Base-by-base conservation (phyloP, 2,113 vertebrate genomes). In the Vimba vimba region DNA sequence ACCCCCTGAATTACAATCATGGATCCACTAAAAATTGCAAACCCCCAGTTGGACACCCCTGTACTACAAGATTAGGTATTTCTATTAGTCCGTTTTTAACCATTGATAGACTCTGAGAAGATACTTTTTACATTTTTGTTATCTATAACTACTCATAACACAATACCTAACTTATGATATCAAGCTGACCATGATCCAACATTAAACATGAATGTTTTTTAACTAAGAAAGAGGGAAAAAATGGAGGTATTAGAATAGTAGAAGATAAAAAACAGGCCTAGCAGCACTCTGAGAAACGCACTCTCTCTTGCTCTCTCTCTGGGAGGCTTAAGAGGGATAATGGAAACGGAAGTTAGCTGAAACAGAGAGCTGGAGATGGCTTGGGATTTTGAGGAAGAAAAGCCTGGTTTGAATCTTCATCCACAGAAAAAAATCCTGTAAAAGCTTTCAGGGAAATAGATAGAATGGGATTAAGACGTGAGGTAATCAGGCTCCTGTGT, bases 251-350 rank as follows among this genome's bases (percentile, higher is more conserved):
- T 83, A 19, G 50, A 73, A 60, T 62, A 36, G 6, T 36, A 64
- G 43, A 27, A 66, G 9, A 45, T 47, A 27, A 5, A 10, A 52
- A 71, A 71, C 21, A 25, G 25, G 68, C 12, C 66, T 73, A 13
- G 68, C 68, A 83, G 68, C 23, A 4, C 11, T 59, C 50, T 36
- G 82, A 59, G 81, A 39, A 43, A 25, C 68, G 30, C 47, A 77
- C 36, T 45, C 25, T 76, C 66, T 73, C 23, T 86, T 12, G 43
- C 21, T 62, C 64, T 81, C 57, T 69, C n/a, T 33, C 10, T 33
- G 77, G 52, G 68, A 87, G 66, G 60, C 60, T 84, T 69, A 79
- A 81, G 52, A 47, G 73, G 60, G 84, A 68, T 83, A 47, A 74
- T 25, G 33, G 82, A 87, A 76, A 73, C 4, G 68, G 66, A 83